Base-by-base conservation (phyloP, 2,797 vertebrate species). In the Thaleichthys pacificus region DNA sequence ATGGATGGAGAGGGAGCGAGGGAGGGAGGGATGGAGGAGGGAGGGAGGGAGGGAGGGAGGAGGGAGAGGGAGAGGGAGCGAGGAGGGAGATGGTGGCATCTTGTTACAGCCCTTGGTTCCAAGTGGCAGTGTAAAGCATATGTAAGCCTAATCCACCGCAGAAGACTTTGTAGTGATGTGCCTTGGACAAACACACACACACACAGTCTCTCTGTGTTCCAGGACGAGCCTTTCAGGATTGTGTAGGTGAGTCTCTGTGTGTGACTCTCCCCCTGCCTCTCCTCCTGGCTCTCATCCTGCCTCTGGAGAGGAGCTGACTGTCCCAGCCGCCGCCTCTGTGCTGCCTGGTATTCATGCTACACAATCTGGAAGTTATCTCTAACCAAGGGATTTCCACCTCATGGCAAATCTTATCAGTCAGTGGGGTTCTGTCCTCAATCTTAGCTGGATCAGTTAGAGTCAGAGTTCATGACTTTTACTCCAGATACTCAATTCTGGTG, bases 131-230 rank as follows among this genome's bases (percentile, higher is more conserved):
- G 68, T 61, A 51, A 80, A 86, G 78, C 77, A 66, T 74, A 67
- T 70, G 73, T 80, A 80, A 60, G 66, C 80, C 66, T 87, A 86
- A 86, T 87, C 84, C 66, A 47, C 72, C 76, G 57, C 76, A 64
- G 75, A 70, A n/a, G 79, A 62, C 71, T 82, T 81, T 83, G 73
- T 4, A 75, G 71, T 75, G 57, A 77, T 77, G 71, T 56, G 70
- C 76, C 64, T 75, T 82, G 75, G 71, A 74, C 78, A 79, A 67
- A 74, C 30, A 32, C 30, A 81, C 11, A 56, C 38, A 63, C 5
- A 7, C 61, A n/a, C 28, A 7, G 17, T 61, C n/a, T 69, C 49
- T 57, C 4, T 24, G 14, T 30, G 8, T 15, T 21, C 21, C 5
- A 5, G n/a, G n/a, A 32, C 30, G 21, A 14, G 19, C 24, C 22